Conservation (phyloP, 2,797 vertebrate genomes). For the Lagodon rhomboides region DNA sequence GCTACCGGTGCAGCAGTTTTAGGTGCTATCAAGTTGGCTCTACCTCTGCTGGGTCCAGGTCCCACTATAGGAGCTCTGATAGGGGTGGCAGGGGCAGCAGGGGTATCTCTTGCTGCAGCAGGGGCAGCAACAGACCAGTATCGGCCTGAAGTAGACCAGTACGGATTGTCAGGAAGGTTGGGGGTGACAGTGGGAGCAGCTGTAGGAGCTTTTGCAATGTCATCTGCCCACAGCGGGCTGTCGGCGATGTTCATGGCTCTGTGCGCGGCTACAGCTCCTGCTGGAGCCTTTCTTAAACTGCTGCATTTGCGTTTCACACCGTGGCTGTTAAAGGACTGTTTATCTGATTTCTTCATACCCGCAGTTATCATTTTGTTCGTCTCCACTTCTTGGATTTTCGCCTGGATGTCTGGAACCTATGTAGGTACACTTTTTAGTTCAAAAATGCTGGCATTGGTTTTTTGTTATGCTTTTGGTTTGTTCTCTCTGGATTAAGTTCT, state of each 20-base stretch:
- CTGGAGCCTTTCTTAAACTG: background rate
- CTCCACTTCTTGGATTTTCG: no score
- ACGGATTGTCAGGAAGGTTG: background rate
- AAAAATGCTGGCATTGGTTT: no score
- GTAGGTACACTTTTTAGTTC: no score
- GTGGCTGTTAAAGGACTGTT: rapidly evolving
- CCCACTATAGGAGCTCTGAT: background rate
- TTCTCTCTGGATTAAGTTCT: no score
- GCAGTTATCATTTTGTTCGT: no score
- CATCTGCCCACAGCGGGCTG: background rate
- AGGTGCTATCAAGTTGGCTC: background rate
- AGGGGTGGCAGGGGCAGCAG: background rate
- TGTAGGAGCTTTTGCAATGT: background rate
- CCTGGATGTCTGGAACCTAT: no score
- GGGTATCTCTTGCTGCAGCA: constrained; percentile 5
- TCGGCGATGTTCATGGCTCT: background rate
- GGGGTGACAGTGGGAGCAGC: background rate
- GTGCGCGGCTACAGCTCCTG: background rate
- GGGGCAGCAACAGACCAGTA: background rate
- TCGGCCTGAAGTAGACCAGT: background rate
- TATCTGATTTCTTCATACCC: no score
- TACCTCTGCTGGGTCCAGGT: background rate
- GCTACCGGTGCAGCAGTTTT: background rate
- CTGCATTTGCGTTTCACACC: no score
- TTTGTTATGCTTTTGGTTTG: no score